phyloP scores from a whole-genome alignment of 2,113 vertebrate species.

The Colinus virginianus region DNA sequence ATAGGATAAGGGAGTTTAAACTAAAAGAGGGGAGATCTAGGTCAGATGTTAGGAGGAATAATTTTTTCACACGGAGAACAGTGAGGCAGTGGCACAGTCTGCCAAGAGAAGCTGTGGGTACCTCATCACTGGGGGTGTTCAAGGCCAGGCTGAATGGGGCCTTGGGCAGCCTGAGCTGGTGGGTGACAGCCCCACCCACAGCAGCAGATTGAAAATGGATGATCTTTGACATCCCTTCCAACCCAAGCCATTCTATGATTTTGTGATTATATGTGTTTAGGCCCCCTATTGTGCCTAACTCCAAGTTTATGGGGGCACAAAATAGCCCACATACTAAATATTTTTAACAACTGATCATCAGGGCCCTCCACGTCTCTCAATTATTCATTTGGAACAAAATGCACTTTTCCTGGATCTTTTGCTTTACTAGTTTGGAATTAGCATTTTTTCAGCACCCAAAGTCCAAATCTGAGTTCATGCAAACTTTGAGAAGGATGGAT shows the following conservation, averaged over 20 bases:
- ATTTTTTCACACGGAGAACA: no score
- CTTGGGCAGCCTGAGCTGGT: background rate
- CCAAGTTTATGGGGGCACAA: background rate
- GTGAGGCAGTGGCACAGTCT: no score
- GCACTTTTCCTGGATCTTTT: background rate
- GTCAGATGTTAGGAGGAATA: no score
- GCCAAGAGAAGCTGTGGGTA: no score
- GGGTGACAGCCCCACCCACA: background rate
- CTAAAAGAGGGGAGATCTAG: no score
- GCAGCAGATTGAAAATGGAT: background rate
- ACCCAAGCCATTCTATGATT: background rate
- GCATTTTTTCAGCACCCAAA: background rate
- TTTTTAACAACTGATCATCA: rapidly evolving
- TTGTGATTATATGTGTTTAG: background rate
- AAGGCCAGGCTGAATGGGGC: background rate
- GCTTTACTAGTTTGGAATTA: constrained; percentile 2
- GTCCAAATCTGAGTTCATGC: constrained; percentile 22
- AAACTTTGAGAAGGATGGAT: constrained; percentile 15
- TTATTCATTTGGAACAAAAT: constrained; percentile 31
- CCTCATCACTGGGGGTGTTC: no score
- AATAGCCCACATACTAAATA: background rate
- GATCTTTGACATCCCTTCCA: background rate
- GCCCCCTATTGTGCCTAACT: background rate
- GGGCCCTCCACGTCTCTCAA: background rate
- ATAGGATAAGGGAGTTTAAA: no score